A percentile compares a stretch with the other conserved stretches of the same genome.
Evolutionary conservation across 1,140 invertebrate genomes (phyloP).

Genomic region (Orius insidiosus): DNA sequence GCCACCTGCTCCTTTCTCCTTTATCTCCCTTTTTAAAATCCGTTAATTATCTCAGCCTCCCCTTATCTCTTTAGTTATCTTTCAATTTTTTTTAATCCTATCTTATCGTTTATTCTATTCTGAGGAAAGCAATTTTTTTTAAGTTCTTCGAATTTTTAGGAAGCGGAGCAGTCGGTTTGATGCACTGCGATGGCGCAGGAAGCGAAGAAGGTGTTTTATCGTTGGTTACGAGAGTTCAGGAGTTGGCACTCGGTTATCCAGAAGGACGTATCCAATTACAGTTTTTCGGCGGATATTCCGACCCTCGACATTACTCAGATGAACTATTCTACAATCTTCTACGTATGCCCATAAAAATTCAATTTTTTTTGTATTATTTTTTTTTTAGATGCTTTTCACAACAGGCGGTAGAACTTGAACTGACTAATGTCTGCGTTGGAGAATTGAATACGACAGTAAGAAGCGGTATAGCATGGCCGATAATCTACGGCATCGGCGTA

Average conservation of each 20-base stretch:
- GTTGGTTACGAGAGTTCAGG: slow-evolving; percentile 66
- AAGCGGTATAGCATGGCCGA: slow-evolving; percentile 66
- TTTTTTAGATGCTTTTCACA: slow-evolving; percentile 68
- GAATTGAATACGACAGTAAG: slow-evolving; percentile 71
- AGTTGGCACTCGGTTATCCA: slow-evolving; percentile 60
- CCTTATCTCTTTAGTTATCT: too few relatives aligned
- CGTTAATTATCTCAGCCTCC: too few relatives aligned
- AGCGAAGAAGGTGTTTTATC: slow-evolving; percentile 60
- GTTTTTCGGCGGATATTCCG: slow-evolving; percentile 75
- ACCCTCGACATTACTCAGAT: slow-evolving; percentile 61
- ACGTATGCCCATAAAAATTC: slow-evolving; percentile 52
- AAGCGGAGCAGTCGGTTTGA: slow-evolving; percentile 68
- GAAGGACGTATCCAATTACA: slow-evolving; percentile 77
- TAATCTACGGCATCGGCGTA: slow-evolving; percentile 76
- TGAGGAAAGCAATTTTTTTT: too few relatives aligned
- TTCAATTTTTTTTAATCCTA: too few relatives aligned
- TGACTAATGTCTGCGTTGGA: slow-evolving; percentile 75
- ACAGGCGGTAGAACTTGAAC: slow-evolving; percentile 71
- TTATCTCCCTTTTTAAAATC: too few relatives aligned
- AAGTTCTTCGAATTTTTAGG: slow-evolving; percentile 35
- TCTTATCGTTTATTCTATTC: too few relatives aligned
- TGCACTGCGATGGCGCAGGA: slow-evolving; percentile 76
- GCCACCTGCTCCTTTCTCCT: neutral
- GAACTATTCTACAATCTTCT: slow-evolving; percentile 77
- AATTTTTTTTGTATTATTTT: too few relatives aligned